These are phyloP conservation scores for Acanthosoma haemorrhoidale DNA, from an alignment of 2,888 invertebrate species.

Conservation along the genomic window DNA sequence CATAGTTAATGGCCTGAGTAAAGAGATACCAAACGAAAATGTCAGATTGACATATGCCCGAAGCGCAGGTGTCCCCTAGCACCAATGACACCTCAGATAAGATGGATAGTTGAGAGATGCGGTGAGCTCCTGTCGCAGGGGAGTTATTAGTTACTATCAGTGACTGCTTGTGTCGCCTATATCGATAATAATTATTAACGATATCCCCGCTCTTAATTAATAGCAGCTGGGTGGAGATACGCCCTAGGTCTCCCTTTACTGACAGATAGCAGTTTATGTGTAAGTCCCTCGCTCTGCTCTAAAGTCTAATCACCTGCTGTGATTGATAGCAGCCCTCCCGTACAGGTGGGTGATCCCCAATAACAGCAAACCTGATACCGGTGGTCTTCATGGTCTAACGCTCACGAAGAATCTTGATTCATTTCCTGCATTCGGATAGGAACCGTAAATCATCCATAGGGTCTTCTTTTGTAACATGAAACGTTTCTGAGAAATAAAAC, in stretches of 20 bases:
- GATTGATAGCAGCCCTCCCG: too few relatives aligned
- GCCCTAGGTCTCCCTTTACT: background rate
- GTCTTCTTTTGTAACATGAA: too few relatives aligned
- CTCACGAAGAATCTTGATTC: background rate
- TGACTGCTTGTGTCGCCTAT: background rate
- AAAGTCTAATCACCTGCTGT: background rate
- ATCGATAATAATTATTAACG: constrained; percentile 5
- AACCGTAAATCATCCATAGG: too few relatives aligned
- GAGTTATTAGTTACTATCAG: background rate
- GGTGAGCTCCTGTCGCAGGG: background rate
- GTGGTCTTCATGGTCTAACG: background rate
- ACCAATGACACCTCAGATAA: too few relatives aligned
- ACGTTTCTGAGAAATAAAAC: too few relatives aligned
- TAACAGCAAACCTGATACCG: background rate
- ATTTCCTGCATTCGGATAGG: background rate
- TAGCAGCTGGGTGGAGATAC: too few relatives aligned
- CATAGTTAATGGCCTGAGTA: too few relatives aligned
- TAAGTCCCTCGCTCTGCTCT: background rate
- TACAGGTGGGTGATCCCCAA: background rate
- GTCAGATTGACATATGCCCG: too few relatives aligned
- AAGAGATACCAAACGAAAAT: too few relatives aligned
- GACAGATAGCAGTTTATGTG: background rate
- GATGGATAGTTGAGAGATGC: background rate
- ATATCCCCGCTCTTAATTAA: too few relatives aligned
- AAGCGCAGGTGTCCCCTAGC: too few relatives aligned